phyloP scores from a whole-genome alignment of 2,888 invertebrate species.

The Phoronis australis region DNA sequence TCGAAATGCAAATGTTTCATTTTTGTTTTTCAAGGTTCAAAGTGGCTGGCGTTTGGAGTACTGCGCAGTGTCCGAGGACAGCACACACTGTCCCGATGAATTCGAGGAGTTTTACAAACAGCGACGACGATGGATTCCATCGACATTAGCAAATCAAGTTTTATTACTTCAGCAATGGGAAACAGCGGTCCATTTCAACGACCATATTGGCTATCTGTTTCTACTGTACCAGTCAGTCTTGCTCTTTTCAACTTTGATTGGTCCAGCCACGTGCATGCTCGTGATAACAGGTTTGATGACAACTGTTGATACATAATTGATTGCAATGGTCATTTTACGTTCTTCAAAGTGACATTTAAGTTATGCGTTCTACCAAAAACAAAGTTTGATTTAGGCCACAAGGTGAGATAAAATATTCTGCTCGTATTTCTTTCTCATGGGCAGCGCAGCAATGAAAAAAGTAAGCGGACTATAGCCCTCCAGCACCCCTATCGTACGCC shows the following conservation, averaged over 20 bases:
- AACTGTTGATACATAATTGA: too few relatives aligned
- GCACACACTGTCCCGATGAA: conserved; percentile 40
- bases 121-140: conserved; percentile 42
- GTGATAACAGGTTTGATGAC: conserved; percentile 32
- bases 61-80: conserved; percentile 40
- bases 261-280: conserved; percentile 31
- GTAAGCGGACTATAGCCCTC: too few relatives aligned
- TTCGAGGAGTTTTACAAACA: conserved; percentile 49
- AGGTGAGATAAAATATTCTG: too few relatives aligned
- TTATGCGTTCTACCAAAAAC: too few relatives aligned
- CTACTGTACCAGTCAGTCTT: conserved; percentile 36
- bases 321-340: too few relatives aligned
- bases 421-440: too few relatives aligned
- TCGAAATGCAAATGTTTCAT: too few relatives aligned
- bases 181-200: conserved; percentile 25
- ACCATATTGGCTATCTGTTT: conserved; percentile 33
- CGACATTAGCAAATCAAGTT: conserved; percentile 39
- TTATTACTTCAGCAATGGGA: conserved; percentile 29
- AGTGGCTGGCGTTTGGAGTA: conserved; percentile 47
- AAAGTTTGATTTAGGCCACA: too few relatives aligned
- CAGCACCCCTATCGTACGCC: too few relatives aligned
- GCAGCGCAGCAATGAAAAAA: too few relatives aligned
- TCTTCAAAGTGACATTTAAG: too few relatives aligned
- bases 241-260: conserved; percentile 36
- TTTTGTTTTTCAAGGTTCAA: conserved; percentile 32